Percentiles rank a stretch among this genome's conserved stretches.
phyloP scores from a whole-genome alignment of 2,113 vertebrate genomes.

The Zosterops japonicus region DNA sequence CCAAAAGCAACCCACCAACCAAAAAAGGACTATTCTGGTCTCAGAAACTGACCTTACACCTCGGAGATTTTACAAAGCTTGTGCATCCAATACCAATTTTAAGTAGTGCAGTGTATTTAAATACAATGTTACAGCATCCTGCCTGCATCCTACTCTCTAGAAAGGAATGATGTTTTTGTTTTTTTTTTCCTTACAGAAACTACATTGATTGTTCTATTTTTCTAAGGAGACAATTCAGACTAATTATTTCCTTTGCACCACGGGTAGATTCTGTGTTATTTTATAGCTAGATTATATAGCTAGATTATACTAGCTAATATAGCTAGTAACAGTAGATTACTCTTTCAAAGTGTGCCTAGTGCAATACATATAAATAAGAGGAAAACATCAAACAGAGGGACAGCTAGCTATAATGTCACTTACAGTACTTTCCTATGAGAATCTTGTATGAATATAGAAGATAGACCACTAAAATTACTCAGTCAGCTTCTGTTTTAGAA shows the following conservation, averaged over 20 bases:
- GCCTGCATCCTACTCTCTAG: neutral
- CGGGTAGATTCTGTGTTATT: neutral
- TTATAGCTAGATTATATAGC: neutral
- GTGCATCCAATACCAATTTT: neutral
- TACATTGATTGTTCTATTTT: neutral
- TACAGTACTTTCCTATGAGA: neutral
- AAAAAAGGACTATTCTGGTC: neutral
- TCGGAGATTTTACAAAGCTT: neutral
- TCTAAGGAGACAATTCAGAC: neutral
- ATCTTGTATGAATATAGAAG: neutral
- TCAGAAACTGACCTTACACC: neutral
- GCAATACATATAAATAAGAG: neutral
- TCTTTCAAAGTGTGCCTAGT: neutral
- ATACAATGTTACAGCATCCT: neutral
- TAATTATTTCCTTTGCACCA: neutral
- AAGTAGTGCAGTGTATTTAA: neutral
- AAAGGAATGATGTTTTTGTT: neutral
- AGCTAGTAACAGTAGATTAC: neutral
- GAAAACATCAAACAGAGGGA: neutral
- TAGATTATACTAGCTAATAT: no score
- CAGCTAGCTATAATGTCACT: neutral
- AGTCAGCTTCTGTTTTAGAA: neutral
- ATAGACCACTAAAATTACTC: neutral
- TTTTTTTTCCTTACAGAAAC: neutral
- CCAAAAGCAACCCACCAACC: rapidly evolving